Conservation (phyloP, 37 sponge, comb jelly and placozoan species). For the Mnemiopsis leidyi region DNA sequence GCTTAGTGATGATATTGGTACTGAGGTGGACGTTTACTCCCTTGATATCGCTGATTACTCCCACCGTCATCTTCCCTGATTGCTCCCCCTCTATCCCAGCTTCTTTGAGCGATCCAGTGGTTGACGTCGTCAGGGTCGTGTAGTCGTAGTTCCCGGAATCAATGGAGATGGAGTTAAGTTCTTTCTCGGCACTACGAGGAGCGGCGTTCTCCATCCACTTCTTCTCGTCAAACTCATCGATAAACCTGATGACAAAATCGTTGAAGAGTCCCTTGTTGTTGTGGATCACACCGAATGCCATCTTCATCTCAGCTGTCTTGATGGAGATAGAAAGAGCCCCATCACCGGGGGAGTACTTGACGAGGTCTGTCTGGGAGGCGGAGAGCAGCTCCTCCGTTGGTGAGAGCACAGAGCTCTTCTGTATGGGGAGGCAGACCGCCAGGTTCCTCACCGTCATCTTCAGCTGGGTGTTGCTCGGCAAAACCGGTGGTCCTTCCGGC, state of each 20-base stretch:
- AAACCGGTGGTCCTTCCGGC: constrained; percentile 55
- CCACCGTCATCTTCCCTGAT: constrained; percentile 24
- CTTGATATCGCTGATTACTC: background rate
- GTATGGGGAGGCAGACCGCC: constrained; percentile 40
- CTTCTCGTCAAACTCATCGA: constrained; percentile 54
- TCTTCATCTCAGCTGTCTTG: constrained; percentile 61
- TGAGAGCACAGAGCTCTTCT: background rate
- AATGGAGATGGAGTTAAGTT: constrained; percentile 17
- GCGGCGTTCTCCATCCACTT: constrained; percentile 55
- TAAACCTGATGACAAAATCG: constrained; percentile 38
- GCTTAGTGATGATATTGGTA: constrained; percentile 46
- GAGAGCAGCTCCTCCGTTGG: constrained; percentile 5
- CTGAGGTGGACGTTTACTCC: constrained; percentile 39
- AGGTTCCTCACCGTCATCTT: constrained; percentile 52
- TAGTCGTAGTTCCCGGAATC: constrained; percentile 49
- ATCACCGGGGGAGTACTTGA: background rate
- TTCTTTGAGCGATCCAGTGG: background rate
- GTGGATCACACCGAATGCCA: constrained; percentile 46
- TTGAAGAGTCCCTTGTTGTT: constrained; percentile 57
- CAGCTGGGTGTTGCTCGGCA: constrained; percentile 35
- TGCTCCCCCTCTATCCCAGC: background rate
- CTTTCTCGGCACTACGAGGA: constrained; percentile 26
- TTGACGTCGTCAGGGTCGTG: constrained; percentile 27
- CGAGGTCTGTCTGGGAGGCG: constrained; percentile 54
- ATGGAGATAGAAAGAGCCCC: constrained; percentile 60